Percentiles rank a stretch among this genome's conserved stretches.
Conservation (phyloP, 2,888 invertebrate species). For the Slavum lentiscoides region DNA sequence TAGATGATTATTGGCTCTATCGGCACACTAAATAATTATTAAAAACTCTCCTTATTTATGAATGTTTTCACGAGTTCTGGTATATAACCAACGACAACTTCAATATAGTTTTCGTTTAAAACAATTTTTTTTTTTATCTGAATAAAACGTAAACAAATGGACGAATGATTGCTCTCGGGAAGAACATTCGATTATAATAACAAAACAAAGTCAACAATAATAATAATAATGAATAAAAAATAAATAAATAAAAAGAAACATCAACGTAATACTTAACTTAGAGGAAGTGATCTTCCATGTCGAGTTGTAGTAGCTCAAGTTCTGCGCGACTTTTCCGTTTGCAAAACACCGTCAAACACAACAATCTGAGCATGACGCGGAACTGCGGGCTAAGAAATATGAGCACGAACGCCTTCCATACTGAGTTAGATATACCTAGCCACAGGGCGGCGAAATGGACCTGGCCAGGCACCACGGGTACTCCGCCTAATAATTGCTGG, state of each 20-base stretch:
- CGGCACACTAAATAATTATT: conserved; percentile 28
- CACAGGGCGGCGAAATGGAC: conserved; percentile 91
- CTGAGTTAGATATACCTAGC: conserved; percentile 92
- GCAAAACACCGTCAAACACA: conserved; percentile 87
- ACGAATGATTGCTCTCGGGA: conserved; percentile 53
- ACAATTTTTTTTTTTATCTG: conserved; percentile 30
- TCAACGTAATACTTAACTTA: conserved; percentile 61
- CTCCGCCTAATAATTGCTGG: conserved; percentile 62
- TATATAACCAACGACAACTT: conserved; percentile 37
- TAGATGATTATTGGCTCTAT: conserved; percentile 27
- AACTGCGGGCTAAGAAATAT: conserved; percentile 90
- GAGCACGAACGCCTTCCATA: conserved; percentile 93
- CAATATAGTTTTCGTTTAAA: conserved; percentile 40
- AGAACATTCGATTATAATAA: conserved; percentile 53
- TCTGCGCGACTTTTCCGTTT: conserved; percentile 81
- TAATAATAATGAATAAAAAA: background rate
- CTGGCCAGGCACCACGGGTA: conserved; percentile 67
- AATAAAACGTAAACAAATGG: conserved; percentile 52
- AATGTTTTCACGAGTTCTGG: conserved; percentile 14
- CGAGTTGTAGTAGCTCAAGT: conserved; percentile 82
- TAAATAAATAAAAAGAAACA: conserved; percentile 29
- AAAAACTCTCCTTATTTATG: conserved; percentile 21
- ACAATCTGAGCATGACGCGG: conserved; percentile 81
- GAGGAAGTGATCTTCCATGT: conserved; percentile 70
- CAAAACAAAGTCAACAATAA: conserved; percentile 48